Base-by-base conservation (phyloP, 2,888 invertebrate genomes). In the Aporophyla lueneburgensis region DNA sequence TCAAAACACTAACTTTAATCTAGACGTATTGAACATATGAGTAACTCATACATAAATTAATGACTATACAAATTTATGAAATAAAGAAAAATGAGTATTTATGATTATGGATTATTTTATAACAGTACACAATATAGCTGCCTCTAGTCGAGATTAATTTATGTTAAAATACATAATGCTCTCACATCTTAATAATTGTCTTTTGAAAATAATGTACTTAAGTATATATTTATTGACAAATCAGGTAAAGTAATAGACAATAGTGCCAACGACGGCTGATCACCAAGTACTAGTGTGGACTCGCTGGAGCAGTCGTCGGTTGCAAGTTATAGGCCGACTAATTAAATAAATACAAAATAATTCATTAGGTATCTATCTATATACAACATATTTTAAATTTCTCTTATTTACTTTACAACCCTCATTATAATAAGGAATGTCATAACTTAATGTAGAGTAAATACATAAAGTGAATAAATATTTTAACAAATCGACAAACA, bases 341-440 rank as follows among this genome's bases (percentile, higher is more conserved):
- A 92, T 89, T 89, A 92, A 94, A 93, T 85, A 78, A 88, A 94
- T 93, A 90, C 86, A 87, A 92, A 91, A 89, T 88, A 91, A 92
- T 91, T 92, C 82, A 92, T 93, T 91, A 90, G 90, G 89, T 93
- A 91, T 87, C 88, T 92, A 92, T 87, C 89, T 94, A 94, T 95
- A 90, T 95, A 94, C 94, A 95, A 94, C 94, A 95, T 91, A 93
- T 92, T 91, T 91, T 91, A 93, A 88, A 92, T 87, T 90, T 91
- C 90, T 91, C 89, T 93, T 93, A 92, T 90, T 91, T 91, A 94
- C 86, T 93, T 94, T 94, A 95, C 93, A 95, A 95, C 92, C 93
- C 94, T 94, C 94, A 93, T 91, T 89, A 89, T 91, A 92, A 92
- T 91, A 94, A 94, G 93, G 94, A 95, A 95, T 95, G 94, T 91